phyloP scores from a whole-genome alignment of 2,797 vertebrate genomes.

The Intellagama lesueurii region DNA sequence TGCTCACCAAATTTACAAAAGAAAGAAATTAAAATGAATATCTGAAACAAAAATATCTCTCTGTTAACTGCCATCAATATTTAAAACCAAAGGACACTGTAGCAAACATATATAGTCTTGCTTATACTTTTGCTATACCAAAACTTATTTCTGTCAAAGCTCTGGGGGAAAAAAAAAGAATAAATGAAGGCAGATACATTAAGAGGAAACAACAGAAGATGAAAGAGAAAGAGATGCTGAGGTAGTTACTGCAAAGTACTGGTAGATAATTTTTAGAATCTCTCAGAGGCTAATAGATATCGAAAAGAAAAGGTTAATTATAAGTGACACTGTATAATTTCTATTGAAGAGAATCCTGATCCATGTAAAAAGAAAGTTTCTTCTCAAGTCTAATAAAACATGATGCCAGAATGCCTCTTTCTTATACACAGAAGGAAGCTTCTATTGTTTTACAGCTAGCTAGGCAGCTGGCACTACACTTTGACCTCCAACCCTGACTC shows the following conservation, averaged over 20 bases:
- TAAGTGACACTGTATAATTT: conserved; percentile 70
- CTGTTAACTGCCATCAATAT: not conserved
- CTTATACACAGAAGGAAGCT: conserved; percentile 77
- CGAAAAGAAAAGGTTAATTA: conserved; percentile 68
- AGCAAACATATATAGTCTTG: conserved; percentile 4
- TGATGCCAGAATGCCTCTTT: conserved; percentile 67
- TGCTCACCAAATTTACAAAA: not conserved
- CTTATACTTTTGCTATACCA: not conserved
- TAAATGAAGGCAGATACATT: conserved; percentile 32
- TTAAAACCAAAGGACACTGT: not conserved
- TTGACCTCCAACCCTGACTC: conserved; percentile 83
- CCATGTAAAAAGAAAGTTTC: conserved; percentile 67
- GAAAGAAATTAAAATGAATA: conserved; percentile 46
- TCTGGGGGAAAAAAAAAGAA: not conserved
- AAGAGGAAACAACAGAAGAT: conserved; percentile 7
- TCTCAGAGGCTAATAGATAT: conserved; percentile 41
- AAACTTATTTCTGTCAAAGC: conserved; percentile 10
- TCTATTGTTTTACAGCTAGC: conserved; percentile 77
- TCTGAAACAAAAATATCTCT: not conserved
- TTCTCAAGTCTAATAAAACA: conserved; percentile 67
- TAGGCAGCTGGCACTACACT: conserved; percentile 90
- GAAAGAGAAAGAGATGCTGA: conserved; percentile 23
- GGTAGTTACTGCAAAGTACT: conserved; percentile 30
- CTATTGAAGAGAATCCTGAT: conserved; percentile 63
- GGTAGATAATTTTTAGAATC: conserved; percentile 40